These are phyloP conservation scores for Osmerus mordax DNA, from an alignment of 2,113 vertebrate genomes.

Conservation along the genomic window DNA sequence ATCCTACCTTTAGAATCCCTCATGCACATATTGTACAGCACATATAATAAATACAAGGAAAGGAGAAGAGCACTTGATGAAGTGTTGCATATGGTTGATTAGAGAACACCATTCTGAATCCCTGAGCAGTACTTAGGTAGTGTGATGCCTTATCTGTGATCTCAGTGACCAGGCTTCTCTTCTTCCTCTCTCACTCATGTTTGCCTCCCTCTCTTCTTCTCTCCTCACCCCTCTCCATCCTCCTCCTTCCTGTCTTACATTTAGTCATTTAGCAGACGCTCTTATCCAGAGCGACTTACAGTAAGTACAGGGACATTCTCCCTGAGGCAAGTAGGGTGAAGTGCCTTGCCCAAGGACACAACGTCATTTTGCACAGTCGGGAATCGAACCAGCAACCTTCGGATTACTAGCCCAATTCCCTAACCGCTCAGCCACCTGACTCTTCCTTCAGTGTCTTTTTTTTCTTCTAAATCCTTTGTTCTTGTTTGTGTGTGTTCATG, in stretches of 20 bases:
- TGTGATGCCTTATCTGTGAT: constrained; percentile 16
- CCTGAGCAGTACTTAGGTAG: constrained; percentile 18
- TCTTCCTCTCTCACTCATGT: background rate
- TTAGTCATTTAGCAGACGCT: no score
- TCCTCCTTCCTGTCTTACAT: constrained; percentile 1
- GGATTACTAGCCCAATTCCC: no score
- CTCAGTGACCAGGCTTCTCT: constrained; percentile 16
- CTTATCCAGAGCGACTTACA: no score
- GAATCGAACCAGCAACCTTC: no score
- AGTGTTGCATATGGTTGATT: constrained; percentile 53
- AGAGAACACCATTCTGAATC: constrained; percentile 33
- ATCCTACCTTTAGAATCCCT: no score
- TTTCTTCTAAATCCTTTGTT: background rate
- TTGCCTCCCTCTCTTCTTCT: constrained; percentile 5
- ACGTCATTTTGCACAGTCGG: no score
- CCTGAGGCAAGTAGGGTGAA: no score
- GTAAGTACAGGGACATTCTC: no score
- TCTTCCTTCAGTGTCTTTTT: background rate
- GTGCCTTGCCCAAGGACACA: no score
- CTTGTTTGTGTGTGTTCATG: background rate
- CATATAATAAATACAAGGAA: background rate
- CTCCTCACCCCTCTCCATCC: background rate
- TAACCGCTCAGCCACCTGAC: no score
- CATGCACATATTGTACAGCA: no score
- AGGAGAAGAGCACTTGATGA: background rate